Evolutionary conservation across 2,113 vertebrate species (phyloP).

Genomic region (Speoplatyrhinus poulsoni): DNA sequence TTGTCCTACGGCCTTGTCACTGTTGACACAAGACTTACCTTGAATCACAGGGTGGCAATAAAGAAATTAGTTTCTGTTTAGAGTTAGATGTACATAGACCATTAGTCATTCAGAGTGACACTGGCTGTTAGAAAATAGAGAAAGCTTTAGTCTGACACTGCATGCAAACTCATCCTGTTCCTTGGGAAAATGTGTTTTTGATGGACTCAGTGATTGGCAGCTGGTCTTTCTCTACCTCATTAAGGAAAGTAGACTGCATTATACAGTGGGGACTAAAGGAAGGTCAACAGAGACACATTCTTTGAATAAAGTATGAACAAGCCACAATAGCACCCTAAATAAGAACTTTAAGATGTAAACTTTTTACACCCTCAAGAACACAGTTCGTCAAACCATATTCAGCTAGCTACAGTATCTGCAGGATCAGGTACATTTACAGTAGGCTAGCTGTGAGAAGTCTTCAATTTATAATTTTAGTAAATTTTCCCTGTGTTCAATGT

Average conservation of each 20-base stretch:
- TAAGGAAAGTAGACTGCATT: constrained; percentile 15
- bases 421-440: too few species aligned
- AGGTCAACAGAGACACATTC: background rate
- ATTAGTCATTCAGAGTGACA: background rate
- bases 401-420: too few species aligned
- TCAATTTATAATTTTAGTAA: too few species aligned
- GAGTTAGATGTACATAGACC: background rate
- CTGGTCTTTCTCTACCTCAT: constrained; percentile 21
- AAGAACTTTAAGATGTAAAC: constrained; percentile 7
- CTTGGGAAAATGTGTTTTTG: constrained; percentile 35
- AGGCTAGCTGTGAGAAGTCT: too few species aligned
- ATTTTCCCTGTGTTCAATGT: too few species aligned
- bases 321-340: background rate
- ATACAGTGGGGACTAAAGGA: constrained; percentile 3
- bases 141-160: background rate
- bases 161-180: constrained; percentile 12
- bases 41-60: background rate
- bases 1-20: too few species aligned
- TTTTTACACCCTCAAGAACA: background rate
- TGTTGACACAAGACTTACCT: background rate
- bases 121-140: background rate
- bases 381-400: too few species aligned
- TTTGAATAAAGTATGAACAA: constrained; percentile 8
- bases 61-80: background rate
- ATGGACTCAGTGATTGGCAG: constrained; percentile 32